A percentile compares a stretch with the other conserved stretches of the same genome.
These are phyloP conservation scores for Spatula versicolor DNA, from an alignment of 2,797 vertebrate genomes.

Conservation along the genomic window DNA sequence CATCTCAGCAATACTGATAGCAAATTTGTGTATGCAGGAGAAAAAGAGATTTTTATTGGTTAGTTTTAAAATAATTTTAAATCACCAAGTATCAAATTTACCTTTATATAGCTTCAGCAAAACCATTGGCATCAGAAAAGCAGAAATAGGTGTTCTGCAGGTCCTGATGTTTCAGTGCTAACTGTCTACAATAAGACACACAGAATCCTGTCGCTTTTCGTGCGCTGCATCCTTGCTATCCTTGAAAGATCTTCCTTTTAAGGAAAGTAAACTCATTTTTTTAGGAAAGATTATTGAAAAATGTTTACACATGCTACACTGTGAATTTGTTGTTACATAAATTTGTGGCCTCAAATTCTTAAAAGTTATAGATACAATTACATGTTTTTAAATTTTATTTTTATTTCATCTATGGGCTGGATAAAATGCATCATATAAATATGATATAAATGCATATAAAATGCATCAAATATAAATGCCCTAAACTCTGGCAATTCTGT, in stretches of 20 bases:
- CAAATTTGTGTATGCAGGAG: not conserved
- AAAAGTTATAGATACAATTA: conserved; percentile 42
- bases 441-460: not conserved
- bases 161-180: not conserved
- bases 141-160: not conserved
- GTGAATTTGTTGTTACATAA: conserved; percentile 37
- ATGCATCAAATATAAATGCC: conserved; percentile 40
- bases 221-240: not conserved
- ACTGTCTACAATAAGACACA: not conserved
- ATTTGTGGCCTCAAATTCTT: conserved; percentile 39
- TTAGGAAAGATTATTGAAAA: not conserved
- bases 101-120: not conserved
- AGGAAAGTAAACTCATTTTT: conserved; percentile 22
- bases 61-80: not conserved
- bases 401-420: conserved; percentile 16
- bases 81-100: not conserved
- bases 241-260: conserved; percentile 18
- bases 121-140: not conserved
- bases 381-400: conserved; percentile 51
- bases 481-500: conserved; percentile 41
- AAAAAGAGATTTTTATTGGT: not conserved
- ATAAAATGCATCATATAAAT: not conserved
- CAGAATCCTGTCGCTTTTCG: not conserved
- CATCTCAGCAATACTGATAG: not conserved
- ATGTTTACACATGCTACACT: not conserved